Evolutionary conservation across 2,113 vertebrate genomes (phyloP).

Genomic region (Xenopus laevis): DNA sequence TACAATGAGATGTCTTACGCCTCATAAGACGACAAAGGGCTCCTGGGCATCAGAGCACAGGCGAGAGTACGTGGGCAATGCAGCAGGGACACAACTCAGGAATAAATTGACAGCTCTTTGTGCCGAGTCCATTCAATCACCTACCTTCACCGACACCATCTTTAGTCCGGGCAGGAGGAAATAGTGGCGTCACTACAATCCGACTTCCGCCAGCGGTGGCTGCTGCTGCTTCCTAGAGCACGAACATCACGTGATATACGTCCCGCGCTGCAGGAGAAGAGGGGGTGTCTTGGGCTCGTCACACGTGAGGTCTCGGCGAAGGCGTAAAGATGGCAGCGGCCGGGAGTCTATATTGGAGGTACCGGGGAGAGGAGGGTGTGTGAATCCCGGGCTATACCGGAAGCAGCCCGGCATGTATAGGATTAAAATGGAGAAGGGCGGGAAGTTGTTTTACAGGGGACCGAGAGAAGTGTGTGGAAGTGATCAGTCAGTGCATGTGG

Average conservation of each 20-base stretch:
- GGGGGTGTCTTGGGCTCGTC: slow-evolving; percentile 4
- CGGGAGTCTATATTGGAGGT: slow-evolving; percentile 75
- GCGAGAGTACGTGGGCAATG: too few relatives aligned
- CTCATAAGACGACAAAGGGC: too few relatives aligned
- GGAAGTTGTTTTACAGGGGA: background rate
- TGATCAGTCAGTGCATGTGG: background rate
- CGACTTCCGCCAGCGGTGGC: too few relatives aligned
- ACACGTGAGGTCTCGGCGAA: slow-evolving; percentile 61
- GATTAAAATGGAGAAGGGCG: background rate
- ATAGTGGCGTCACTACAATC: background rate
- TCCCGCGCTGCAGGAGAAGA: fast-evolving
- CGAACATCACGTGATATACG: slow-evolving; percentile 45
- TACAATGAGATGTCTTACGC: too few relatives aligned
- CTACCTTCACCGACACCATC: slow-evolving; percentile 54
- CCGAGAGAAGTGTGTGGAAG: too few relatives aligned
- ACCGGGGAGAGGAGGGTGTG: slow-evolving; percentile 44
- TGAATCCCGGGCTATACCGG: too few relatives aligned
- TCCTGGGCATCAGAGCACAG: too few relatives aligned
- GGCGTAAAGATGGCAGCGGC: slow-evolving; percentile 77
- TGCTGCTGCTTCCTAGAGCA: background rate
- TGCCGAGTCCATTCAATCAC: background rate
- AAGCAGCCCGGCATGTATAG: too few relatives aligned
- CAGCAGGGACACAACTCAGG: too few relatives aligned
- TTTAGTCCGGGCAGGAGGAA: slow-evolving; percentile 39
- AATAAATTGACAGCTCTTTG: background rate